Evolutionary conservation across 2,797 vertebrate genomes (phyloP).

Genomic region (Onychomys arenicola): DNA sequence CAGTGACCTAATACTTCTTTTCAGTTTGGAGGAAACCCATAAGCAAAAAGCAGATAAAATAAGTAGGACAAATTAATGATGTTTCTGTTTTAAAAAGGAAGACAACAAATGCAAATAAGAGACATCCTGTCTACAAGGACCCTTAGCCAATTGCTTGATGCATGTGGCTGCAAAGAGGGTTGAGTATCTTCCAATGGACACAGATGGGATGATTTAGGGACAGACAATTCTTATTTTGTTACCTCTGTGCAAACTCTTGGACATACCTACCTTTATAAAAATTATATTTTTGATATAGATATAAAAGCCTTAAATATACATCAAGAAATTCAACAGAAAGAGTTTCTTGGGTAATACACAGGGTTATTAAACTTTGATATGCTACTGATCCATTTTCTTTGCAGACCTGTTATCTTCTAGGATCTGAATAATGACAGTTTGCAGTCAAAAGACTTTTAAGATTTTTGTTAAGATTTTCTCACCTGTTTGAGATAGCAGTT

Average conservation of each 20-base stretch:
- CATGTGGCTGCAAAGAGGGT: constrained; percentile 87
- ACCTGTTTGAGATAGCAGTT: constrained; percentile 68
- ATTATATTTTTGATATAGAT: constrained; percentile 56
- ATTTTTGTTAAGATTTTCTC: constrained; percentile 71
- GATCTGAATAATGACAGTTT: constrained; percentile 70
- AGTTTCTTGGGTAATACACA: constrained; percentile 73
- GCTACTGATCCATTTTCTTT: constrained; percentile 71
- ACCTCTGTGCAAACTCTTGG: constrained; percentile 84
- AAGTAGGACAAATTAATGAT: constrained; percentile 83
- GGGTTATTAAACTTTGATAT: constrained; percentile 67
- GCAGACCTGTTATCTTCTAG: constrained; percentile 70
- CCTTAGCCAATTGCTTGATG: constrained; percentile 88
- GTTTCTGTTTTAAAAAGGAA: constrained; percentile 86
- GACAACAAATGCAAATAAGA: constrained; percentile 89
- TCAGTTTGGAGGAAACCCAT: constrained; percentile 68
- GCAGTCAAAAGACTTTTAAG: constrained; percentile 59
- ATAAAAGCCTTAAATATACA: constrained; percentile 66
- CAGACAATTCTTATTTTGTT: constrained; percentile 88
- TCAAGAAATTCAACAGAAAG: constrained; percentile 64
- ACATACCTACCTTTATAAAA: constrained; percentile 86
- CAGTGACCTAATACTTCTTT: constrained; percentile 83
- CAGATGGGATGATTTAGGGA: constrained; percentile 90
- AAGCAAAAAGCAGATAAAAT: constrained; percentile 85
- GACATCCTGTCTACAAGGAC: constrained; percentile 88
- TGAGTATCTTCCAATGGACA: constrained; percentile 88